These are phyloP conservation scores for Chrysomela aeneicollis DNA, from an alignment of 2,888 invertebrate genomes.

Conservation along the genomic window DNA sequence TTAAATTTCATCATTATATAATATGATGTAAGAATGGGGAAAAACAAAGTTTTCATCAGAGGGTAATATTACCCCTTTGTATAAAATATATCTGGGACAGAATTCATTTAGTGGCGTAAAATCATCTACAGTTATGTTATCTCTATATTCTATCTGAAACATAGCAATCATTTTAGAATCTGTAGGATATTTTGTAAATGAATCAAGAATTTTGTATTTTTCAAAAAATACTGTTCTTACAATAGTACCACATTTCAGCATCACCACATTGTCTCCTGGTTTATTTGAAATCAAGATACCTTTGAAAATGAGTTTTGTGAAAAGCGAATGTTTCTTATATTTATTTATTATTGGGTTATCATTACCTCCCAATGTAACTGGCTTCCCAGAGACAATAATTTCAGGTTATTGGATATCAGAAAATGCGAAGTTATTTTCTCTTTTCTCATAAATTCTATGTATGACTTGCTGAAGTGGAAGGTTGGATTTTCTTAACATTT, in stretches of 20 bases:
- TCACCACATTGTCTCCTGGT: background rate
- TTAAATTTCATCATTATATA: background rate
- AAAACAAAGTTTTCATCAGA: background rate
- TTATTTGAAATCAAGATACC: background rate
- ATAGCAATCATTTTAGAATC: constrained; percentile 7
- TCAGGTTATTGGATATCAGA: background rate
- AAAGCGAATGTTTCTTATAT: constrained; percentile 9
- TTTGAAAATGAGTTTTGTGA: background rate
- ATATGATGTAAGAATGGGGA: constrained; percentile 1
- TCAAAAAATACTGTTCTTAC: constrained; percentile 4
- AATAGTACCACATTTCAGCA: background rate
- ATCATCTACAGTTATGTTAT: background rate
- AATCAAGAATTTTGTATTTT: background rate
- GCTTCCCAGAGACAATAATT: background rate
- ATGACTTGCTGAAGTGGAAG: constrained; percentile 26
- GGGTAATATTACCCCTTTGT: constrained; percentile 12
- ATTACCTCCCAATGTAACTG: background rate
- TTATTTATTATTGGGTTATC: background rate
- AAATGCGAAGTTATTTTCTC: background rate
- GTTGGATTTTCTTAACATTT: constrained; percentile 29
- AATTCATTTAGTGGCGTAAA: background rate
- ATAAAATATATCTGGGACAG: constrained; percentile 2
- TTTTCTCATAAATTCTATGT: constrained; percentile 15
- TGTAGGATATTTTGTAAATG: constrained; percentile 14
- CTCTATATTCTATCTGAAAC: background rate